Percentiles rank a stretch among this genome's conserved stretches.
phyloP scores from a whole-genome alignment of 2,113 vertebrate species.

The Plecturocebus donacophilus region DNA sequence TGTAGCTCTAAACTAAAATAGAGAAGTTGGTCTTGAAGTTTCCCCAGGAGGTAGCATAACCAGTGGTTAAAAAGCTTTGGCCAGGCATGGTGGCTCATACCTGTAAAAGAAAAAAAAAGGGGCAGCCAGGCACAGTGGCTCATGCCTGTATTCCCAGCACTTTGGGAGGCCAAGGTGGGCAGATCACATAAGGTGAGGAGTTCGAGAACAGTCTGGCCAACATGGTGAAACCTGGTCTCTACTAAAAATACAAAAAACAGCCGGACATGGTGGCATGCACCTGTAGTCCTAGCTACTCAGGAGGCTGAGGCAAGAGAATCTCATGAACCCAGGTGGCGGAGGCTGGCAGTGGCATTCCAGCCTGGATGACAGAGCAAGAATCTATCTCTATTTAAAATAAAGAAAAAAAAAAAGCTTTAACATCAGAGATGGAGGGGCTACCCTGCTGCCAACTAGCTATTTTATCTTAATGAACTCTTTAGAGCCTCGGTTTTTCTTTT shows the following conservation, averaged over 20 bases:
- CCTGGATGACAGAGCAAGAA: not conserved
- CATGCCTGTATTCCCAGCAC: not conserved
- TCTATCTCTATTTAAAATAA: too few species aligned
- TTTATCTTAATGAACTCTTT: too few species aligned
- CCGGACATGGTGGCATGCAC: not conserved
- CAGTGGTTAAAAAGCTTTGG: not conserved
- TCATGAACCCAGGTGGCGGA: not conserved
- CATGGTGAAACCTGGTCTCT: not conserved
- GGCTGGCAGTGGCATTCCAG: not conserved
- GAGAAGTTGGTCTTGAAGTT: slow-evolving; percentile 21
- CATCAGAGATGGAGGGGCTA: too few species aligned
- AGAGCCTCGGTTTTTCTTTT: too few species aligned
- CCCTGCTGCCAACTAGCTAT: too few species aligned
- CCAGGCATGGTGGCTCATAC: not conserved
- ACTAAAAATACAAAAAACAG: not conserved
- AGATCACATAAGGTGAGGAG: not conserved
- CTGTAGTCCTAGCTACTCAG: not conserved
- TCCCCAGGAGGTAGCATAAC: not conserved
- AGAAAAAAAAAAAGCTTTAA: too few species aligned
- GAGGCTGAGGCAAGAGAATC: not conserved
- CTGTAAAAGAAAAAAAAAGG: not conserved
- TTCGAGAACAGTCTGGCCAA: not conserved
- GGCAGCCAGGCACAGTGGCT: not conserved
- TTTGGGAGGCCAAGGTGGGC: not conserved
- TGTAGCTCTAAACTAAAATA: slow-evolving; percentile 10